Base-by-base conservation (phyloP, 2,888 invertebrate genomes). In the Cactoblastis cactorum region DNA sequence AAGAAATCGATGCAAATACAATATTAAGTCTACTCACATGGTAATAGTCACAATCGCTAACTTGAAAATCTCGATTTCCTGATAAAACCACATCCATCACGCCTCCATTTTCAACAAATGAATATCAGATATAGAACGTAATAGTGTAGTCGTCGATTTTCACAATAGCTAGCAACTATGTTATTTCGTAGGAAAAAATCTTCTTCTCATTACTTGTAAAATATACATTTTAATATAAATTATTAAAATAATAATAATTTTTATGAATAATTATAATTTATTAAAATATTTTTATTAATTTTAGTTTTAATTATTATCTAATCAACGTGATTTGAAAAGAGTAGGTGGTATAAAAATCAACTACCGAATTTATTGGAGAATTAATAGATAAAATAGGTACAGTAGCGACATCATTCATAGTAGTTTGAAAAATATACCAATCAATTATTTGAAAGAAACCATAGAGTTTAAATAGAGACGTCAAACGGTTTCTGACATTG, bases 21-120 rank as follows among this genome's bases (percentile, higher is more conserved):
- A 64, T 69, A 67, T 71, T 54, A 54, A 55, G 54, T 58, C 57
- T 61, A 82, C 81, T 78, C 61, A 85, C 83, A 67, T 67, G 66
- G 59, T 74, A 74, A 75, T 77, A 64, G 62, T 67, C 71, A 71
- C 76, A 82, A 78, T 78, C 69, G 76, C 77, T 66, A 85, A 84
- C 78, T 78, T 80, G 81, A 83, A 86, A 83, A 82, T 76, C 71
- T 59, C 63, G 72, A 71, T 73, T 76, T 78, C 80, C 71, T 78
- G 75, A 80, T 81, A 78, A 80, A 74, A 73, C 77, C 74, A 73
- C 77, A 69, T 73, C 81, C 80, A 82, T 88, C 84, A 85, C 83
- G 80, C 81, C 82, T 81, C 86, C 88, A 89, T 88, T 84, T 88
- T 83, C 83, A 83, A 88, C 85, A 88, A 87, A 86, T 87, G 88